Conservation (phyloP, 2,888 invertebrate genomes). For the Epinotia bilunana region DNA sequence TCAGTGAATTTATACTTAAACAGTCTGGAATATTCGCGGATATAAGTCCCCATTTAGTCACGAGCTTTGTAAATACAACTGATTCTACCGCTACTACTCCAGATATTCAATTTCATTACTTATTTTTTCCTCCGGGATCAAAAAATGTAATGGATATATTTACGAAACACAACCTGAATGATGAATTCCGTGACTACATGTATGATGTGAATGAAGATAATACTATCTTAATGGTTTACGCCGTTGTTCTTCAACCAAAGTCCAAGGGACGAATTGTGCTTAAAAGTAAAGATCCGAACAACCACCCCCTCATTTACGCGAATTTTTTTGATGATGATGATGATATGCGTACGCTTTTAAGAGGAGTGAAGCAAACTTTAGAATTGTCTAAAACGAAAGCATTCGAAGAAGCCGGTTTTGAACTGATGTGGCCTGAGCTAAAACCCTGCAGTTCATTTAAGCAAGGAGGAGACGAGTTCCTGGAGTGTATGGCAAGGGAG, state of each 20-base stretch:
- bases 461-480: conserved; percentile 57
- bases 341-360: conserved; percentile 74
- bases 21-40: conserved; percentile 77
- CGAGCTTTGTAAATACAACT: conserved; percentile 65
- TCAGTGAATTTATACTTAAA: conserved; percentile 76
- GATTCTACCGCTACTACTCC: conserved; percentile 62
- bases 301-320: conserved; percentile 86
- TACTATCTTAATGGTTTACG: conserved; percentile 75
- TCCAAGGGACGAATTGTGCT: conserved; percentile 88
- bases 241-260: conserved; percentile 86
- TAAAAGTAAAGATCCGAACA: conserved; percentile 86
- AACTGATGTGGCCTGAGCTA: conserved; percentile 64
- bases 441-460: conserved; percentile 62
- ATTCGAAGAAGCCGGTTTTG: conserved; percentile 59
- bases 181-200: conserved; percentile 50
- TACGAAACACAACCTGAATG: conserved; percentile 56
- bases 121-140: conserved; percentile 60
- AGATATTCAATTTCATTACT: conserved; percentile 65
- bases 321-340: conserved; percentile 85
- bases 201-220: conserved; percentile 59
- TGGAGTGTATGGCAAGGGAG: conserved; percentile 63
- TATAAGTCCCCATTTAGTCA: conserved; percentile 68
- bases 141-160: conserved; percentile 60
- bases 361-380: conserved; percentile 56
- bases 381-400: conserved; percentile 60